phyloP scores from a whole-genome alignment of 2,888 invertebrate species.

The Aphidoletes aphidimyza region DNA sequence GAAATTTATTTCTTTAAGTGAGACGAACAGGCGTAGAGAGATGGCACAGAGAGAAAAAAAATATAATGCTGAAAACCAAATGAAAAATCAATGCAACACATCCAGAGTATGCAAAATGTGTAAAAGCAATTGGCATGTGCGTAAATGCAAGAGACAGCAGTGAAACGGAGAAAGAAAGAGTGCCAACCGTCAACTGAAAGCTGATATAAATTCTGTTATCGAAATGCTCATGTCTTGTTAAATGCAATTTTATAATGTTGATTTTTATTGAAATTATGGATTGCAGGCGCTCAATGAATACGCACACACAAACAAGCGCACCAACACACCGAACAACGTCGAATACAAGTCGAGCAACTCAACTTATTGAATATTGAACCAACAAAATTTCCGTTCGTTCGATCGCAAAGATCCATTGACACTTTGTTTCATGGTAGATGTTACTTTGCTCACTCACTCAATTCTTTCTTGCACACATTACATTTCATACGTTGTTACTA shows the following conservation, averaged over 20 bases:
- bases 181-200: constrained; percentile 47
- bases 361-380: background rate
- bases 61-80: background rate
- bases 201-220: constrained; percentile 44
- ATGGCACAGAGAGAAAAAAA: background rate
- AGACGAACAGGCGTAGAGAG: background rate
- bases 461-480: background rate
- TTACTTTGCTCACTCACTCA: background rate
- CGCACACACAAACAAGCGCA: background rate
- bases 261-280: constrained; percentile 48
- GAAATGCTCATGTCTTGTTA: constrained; percentile 51
- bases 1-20: constrained; percentile 49
- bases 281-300: background rate
- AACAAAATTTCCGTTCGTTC: background rate
- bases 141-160: background rate
- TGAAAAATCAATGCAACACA: background rate
- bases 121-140: background rate
- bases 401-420: background rate
- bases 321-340: too few relatives aligned
- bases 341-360: too few relatives aligned
- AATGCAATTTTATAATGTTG: constrained; percentile 51
- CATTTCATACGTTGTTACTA: background rate
- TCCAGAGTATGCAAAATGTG: too few relatives aligned
- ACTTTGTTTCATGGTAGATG: background rate
- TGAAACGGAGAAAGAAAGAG: too few relatives aligned